These are phyloP conservation scores for Moxostoma hubbsi DNA, from an alignment of 2,797 vertebrate species.

Conservation along the genomic window DNA sequence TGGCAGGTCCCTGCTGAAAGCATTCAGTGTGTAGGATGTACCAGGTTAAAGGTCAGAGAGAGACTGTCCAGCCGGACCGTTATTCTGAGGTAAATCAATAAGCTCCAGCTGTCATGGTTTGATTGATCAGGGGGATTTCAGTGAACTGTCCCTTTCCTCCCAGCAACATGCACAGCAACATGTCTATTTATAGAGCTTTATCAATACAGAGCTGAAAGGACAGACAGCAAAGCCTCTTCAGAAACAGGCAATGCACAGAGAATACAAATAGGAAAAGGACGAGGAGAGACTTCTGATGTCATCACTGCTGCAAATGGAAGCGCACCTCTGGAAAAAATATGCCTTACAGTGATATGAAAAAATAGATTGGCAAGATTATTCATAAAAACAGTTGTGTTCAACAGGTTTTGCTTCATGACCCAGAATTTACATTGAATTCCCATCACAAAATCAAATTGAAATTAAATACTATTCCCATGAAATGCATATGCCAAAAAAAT, in stretches of 20 bases:
- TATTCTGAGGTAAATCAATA: constrained; percentile 73
- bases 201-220: constrained; percentile 49
- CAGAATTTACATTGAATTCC: no score
- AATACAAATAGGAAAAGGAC: constrained; percentile 45
- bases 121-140: constrained; percentile 76
- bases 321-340: not conserved
- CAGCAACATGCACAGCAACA: constrained; percentile 36
- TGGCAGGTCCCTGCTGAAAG: not conserved
- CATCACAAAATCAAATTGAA: no score
- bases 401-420: no score
- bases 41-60: constrained; percentile 65
- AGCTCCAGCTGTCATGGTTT: constrained; percentile 73
- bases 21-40: not conserved
- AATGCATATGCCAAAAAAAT: no score
- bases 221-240: constrained; percentile 28
- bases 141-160: constrained; percentile 58
- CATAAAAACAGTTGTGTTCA: no score
- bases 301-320: constrained; percentile 8
- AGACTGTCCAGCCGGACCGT: constrained; percentile 62
- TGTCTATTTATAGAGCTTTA: constrained; percentile 54
- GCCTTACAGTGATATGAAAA: not conserved
- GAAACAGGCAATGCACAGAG: constrained; percentile 20
- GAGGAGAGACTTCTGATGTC: constrained; percentile 10
- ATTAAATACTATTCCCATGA: no score
- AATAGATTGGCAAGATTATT: not conserved